Evolutionary conservation across 2,888 invertebrate genomes (phyloP).

Genomic region (Napeogenes sylphis): DNA sequence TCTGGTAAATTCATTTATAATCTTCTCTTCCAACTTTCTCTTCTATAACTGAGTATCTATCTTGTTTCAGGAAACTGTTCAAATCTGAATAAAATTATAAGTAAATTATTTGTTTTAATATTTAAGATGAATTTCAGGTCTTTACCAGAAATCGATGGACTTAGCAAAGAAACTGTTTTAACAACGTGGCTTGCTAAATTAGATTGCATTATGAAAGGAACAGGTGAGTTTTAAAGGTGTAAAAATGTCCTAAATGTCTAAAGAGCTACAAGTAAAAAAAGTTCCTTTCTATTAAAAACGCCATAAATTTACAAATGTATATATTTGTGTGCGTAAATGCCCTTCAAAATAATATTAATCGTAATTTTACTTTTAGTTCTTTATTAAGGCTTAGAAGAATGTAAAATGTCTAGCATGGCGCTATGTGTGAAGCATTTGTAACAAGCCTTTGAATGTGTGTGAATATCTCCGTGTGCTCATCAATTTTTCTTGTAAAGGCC

Average conservation of each 20-base stretch:
- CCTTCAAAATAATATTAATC: neutral
- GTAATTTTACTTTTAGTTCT: conserved; percentile 19
- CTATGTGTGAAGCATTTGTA: conserved; percentile 39
- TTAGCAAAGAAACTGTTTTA: conserved; percentile 98
- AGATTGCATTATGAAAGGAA: conserved; percentile 97
- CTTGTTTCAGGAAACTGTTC: neutral
- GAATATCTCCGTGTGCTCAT: conserved; percentile 38
- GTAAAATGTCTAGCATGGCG: conserved; percentile 36
- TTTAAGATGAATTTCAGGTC: conserved; percentile 76
- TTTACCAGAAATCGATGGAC: conserved; percentile 98
- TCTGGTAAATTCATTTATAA: neutral
- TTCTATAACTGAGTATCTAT: neutral
- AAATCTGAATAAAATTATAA: too few relatives aligned
- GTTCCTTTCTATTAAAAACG: neutral
- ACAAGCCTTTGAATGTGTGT: conserved; percentile 44
- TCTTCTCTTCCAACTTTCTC: neutral
- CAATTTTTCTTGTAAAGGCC: conserved; percentile 13
- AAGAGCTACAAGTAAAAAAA: conserved; percentile 20
- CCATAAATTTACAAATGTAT: conserved; percentile 1
- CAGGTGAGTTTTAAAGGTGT: conserved; percentile 58
- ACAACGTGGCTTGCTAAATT: conserved; percentile 99
- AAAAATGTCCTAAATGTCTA: neutral
- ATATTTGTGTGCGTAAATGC: too few relatives aligned
- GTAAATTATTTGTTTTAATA: neutral
- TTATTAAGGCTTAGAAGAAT: conserved; percentile 18